Conservation (phyloP, 1,140 invertebrate genomes). For the Lethocerus indicus region DNA sequence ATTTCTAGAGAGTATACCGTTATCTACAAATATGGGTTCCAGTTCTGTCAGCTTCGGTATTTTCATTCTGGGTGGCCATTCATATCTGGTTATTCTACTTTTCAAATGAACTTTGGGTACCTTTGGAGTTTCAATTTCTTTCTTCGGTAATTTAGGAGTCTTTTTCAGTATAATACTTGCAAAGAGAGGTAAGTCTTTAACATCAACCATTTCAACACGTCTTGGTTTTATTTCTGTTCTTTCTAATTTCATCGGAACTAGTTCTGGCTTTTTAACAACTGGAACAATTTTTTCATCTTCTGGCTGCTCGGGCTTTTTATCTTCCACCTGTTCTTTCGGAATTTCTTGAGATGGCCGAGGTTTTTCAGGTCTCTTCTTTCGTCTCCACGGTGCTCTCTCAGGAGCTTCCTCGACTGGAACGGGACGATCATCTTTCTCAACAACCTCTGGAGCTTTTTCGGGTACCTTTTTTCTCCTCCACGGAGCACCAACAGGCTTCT, state of each 20-base stretch:
- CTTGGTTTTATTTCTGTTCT: conserved; percentile 27
- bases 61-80: conserved; percentile 25
- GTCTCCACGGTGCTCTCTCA: conserved; percentile 1
- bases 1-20: conserved; percentile 47
- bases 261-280: conserved; percentile 1
- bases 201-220: conserved; percentile 24
- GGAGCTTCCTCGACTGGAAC: too few relatives aligned
- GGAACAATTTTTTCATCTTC: conserved; percentile 1
- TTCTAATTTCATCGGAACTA: too few relatives aligned
- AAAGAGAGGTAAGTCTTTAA: conserved; percentile 26
- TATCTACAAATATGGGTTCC: conserved; percentile 26
- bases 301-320: conserved; percentile 2
- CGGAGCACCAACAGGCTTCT: conserved; percentile 7
- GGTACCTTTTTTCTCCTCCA: conserved; percentile 9
- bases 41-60: conserved; percentile 17
- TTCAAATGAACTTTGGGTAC: conserved; percentile 46
- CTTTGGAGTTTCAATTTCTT: conserved; percentile 27
- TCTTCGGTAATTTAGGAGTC: conserved; percentile 26
- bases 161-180: conserved; percentile 45
- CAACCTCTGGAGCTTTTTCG: too few relatives aligned
- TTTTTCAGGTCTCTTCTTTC: conserved; percentile 5
- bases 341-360: conserved; percentile 15
- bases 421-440: too few relatives aligned
- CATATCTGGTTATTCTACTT: conserved; percentile 37
- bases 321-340: conserved; percentile 16